Evolutionary conservation across 1,140 invertebrate genomes (phyloP), one percentile per base, ranked within the genome.

Genomic region (Aphidius ervi): DNA sequence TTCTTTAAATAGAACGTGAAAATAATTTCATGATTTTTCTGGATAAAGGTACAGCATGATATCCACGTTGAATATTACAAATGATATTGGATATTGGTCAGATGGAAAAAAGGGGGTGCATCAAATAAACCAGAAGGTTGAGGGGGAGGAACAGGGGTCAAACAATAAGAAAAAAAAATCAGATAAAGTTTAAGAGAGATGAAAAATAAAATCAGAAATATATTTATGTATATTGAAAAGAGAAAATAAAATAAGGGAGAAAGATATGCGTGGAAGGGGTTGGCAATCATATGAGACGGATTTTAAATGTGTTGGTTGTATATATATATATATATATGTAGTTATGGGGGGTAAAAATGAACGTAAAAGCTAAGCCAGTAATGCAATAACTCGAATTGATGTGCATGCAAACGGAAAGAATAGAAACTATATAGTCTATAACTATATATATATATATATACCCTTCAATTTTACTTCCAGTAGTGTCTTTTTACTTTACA

Each of bases 361-460:
- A 69, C 64, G 68, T 39, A 68, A 69, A 74, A 70, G 74, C 74
- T 77, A 76, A 78, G 76, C 76, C 74, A 68, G 73, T 78, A 77
- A 79, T 77, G 77, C 76, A 77, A 78, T 78, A 79, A 78, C 75
- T 73, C 69, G 70, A 74, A 75, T 74, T 74, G 71, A 73, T 67
- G 70, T 59, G 70, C 71, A 75, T 67, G 71, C 70, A 75, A 68
- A 67, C 74, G 68, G 74, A 77, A 78, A 76, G 68, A 70, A 76
- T 67, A 68, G 65, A 67, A 68, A 63, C 64, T 64, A 70, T 31
- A 4, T 31, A 16, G 61, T 63, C 63, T 63, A 48, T 20, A 45
- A 20, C 57, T 45, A n/a, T 42, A 46, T 63, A 63, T 54, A 50
- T 59, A 55, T 47, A 20, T n/a, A 45, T 43, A 50, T 39, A 62